Base-by-base conservation (phyloP, 2,888 invertebrate species). In the Synanthedon andrenaeformis region DNA sequence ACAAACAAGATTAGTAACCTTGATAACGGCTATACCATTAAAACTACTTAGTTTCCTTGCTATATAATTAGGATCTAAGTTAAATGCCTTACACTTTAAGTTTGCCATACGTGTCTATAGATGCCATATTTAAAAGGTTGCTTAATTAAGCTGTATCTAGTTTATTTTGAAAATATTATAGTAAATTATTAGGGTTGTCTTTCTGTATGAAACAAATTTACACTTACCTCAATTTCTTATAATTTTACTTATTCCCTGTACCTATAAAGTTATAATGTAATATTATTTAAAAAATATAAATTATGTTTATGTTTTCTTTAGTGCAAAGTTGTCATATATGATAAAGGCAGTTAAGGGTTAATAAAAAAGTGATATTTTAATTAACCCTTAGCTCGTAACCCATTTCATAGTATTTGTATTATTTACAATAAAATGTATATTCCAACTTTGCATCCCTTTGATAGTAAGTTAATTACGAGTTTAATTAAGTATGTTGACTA, bases 401-500 rank as follows among this genome's bases (percentile, higher is more conserved):
- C 35, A 35, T 8, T 35, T 8, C 0, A 35, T 35, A 10, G 35
- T 10, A 35, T 35, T 35, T 60, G 53, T 64, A 64, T 17, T 49
- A 17, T 49, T 49, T 49, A 10, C 19, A 19, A 17, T 23, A 5
- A 23, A 23, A 49, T 12, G 66, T 67, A 63, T 59, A 63, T 79
- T 8, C 10, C 35, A 35, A 35, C 35, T 35, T 35, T 35, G 35
- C 35, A 35, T 35, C 35, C 35, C 35, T 35, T 35, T 35, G 35
- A 35, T 8, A 10, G 35, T 35, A 35, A 35, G 35, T 35, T 28
- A 28, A 28, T 28, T 28, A 28, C 4, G 5, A 6, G 6, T 6
- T 35, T 35, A 76, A 66, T 67, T 80, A 72, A 76, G 74, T 72
- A 77, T 72, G 80, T 82, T 82, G 83, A 86, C 86, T 86, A 86